These are phyloP conservation scores for Pelobates fuscus DNA, from an alignment of 2,113 vertebrate species.

Conservation along the genomic window DNA sequence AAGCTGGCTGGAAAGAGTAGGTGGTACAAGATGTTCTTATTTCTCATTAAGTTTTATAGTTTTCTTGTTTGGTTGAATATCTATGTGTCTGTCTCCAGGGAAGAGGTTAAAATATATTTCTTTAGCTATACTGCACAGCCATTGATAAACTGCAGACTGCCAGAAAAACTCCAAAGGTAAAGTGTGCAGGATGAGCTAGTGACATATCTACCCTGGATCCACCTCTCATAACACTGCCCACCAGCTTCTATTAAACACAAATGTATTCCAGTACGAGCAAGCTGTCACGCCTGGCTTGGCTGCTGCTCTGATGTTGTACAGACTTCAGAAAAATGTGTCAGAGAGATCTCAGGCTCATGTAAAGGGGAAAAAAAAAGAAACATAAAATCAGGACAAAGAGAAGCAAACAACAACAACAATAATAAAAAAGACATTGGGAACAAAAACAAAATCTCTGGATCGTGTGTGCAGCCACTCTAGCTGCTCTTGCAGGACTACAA, in stretches of 20 bases:
- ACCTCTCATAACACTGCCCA: slow-evolving; percentile 38
- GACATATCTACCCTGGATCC: slow-evolving; percentile 32
- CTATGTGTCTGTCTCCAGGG: slow-evolving; percentile 9
- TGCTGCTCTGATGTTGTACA: slow-evolving; percentile 37
- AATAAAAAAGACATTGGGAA: not conserved
- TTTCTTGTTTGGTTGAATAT: slow-evolving; percentile 16
- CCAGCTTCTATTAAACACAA: slow-evolving; percentile 39
- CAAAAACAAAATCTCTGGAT: no score
- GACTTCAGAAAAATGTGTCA: slow-evolving; percentile 36
- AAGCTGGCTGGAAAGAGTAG: not conserved
- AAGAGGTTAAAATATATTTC: slow-evolving; percentile 3
- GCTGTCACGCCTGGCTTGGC: slow-evolving; percentile 43
- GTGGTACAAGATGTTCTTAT: not conserved
- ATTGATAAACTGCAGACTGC: slow-evolving; percentile 42
- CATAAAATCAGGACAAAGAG: not conserved
- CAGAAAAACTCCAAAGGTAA: slow-evolving; percentile 17
- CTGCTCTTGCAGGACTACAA: no score
- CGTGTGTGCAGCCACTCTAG: no score
- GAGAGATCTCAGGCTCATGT: slow-evolving; percentile 25
- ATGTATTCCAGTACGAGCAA: slow-evolving; percentile 37
- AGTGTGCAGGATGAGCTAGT: slow-evolving; percentile 22
- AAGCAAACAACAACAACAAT: not conserved
- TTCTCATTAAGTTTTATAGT: not conserved
- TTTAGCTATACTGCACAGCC: slow-evolving; percentile 2
- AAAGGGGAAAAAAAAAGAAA: slow-evolving; percentile 15